Conservation (phyloP, 1,140 invertebrate genomes). For the Copidosoma floridanum region DNA sequence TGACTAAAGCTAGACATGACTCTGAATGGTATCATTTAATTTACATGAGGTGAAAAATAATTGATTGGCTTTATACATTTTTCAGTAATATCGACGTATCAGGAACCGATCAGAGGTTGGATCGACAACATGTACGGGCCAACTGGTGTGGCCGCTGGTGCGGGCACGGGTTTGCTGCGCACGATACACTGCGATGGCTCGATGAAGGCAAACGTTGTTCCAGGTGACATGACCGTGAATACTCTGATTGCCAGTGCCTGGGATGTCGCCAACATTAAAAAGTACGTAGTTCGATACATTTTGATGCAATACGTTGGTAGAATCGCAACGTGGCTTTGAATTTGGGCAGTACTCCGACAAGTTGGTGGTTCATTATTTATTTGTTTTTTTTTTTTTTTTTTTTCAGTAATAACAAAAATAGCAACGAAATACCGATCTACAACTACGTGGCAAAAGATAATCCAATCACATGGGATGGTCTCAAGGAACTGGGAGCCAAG, state of each 20-base stretch:
- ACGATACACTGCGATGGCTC: slow-evolving; percentile 63
- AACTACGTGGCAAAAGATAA: slow-evolving; percentile 54
- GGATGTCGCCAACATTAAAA: slow-evolving; percentile 59
- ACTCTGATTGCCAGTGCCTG: slow-evolving; percentile 75
- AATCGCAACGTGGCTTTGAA: no score
- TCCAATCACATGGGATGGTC: slow-evolving; percentile 50
- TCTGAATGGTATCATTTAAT: no score
- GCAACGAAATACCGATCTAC: slow-evolving; percentile 50
- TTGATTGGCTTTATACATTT: no score
- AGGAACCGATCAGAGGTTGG: slow-evolving; percentile 64
- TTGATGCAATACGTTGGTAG: no score
- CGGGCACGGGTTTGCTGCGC: slow-evolving; percentile 74
- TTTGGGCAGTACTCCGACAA: no score
- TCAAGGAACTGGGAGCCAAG: slow-evolving; percentile 48
- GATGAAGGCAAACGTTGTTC: slow-evolving; percentile 74
- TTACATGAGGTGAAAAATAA: no score
- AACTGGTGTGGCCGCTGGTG: slow-evolving; percentile 72
- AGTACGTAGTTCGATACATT: slow-evolving; percentile 25
- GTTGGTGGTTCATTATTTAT: no score
- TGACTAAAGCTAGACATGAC: no score
- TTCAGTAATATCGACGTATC: slow-evolving; percentile 58
- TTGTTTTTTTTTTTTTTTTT: not conserved
- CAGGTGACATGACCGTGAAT: slow-evolving; percentile 80
- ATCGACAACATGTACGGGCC: slow-evolving; percentile 92
- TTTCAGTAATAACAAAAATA: slow-evolving; percentile 34